Percentiles rank a stretch among this genome's conserved stretches.
Conservation (phyloP, 2,888 invertebrate genomes). For the Frankliniella intonsa region DNA sequence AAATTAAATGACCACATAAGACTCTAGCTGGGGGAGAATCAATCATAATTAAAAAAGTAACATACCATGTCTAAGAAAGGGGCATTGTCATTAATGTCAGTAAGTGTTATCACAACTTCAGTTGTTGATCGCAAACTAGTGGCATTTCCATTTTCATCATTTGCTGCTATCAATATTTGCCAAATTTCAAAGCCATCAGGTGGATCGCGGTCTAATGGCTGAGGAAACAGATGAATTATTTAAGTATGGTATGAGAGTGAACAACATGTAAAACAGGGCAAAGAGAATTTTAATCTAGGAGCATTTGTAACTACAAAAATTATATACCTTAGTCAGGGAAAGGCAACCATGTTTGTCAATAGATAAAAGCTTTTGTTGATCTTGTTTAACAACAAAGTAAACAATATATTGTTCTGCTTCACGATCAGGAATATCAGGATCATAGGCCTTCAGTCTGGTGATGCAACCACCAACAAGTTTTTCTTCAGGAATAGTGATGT, state of each 20-base stretch:
- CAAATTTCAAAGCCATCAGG: slow-evolving; percentile 78
- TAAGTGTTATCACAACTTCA: slow-evolving; percentile 59
- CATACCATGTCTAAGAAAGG: slow-evolving; percentile 75
- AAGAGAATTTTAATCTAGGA: background rate
- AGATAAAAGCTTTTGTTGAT: slow-evolving; percentile 63
- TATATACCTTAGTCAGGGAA: slow-evolving; percentile 54
- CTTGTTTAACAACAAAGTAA: slow-evolving; percentile 67
- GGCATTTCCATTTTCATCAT: slow-evolving; percentile 66
- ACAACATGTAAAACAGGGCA: slow-evolving; percentile 21
- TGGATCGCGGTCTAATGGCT: slow-evolving; percentile 81
- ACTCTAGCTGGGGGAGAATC: background rate
- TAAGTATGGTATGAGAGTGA: slow-evolving; percentile 32
- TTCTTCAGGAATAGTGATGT: slow-evolving; percentile 73
- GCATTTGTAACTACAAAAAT: background rate
- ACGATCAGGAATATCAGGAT: slow-evolving; percentile 77
- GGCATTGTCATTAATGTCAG: slow-evolving; percentile 91
- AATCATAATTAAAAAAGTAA: slow-evolving; percentile 36
- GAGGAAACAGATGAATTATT: no score
- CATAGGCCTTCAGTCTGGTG: slow-evolving; percentile 67
- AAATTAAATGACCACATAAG: slow-evolving; percentile 5
- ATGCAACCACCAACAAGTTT: slow-evolving; percentile 64
- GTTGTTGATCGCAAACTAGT: slow-evolving; percentile 55
- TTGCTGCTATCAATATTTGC: slow-evolving; percentile 64
- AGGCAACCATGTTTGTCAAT: slow-evolving; percentile 75
- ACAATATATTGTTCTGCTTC: slow-evolving; percentile 71